phyloP scores from a whole-genome alignment of 2,888 invertebrate genomes.

The Epinotia demarniana region DNA sequence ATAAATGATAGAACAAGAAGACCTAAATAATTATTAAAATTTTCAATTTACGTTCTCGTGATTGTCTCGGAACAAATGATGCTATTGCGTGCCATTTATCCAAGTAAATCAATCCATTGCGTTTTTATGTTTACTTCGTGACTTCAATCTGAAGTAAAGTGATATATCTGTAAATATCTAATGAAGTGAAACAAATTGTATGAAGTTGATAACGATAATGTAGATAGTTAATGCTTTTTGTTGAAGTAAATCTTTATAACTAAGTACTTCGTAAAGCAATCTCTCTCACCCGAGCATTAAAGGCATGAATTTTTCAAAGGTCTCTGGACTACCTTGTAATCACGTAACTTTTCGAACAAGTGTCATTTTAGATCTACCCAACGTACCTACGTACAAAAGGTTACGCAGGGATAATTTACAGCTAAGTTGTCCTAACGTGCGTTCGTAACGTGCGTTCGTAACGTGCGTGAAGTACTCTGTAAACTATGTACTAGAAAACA shows the following conservation, averaged over 20 bases:
- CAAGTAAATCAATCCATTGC: constrained; percentile 1
- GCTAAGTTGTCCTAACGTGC: no score
- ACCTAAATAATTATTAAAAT: neutral
- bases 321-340: no score
- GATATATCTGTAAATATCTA: constrained; percentile 12
- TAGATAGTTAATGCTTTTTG: neutral
- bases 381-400: no score
- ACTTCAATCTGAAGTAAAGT: neutral
- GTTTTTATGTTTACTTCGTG: constrained; percentile 6
- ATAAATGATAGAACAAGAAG: neutral
- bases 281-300: no score
- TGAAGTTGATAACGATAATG: constrained; percentile 4
- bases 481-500: no score
- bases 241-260: neutral
- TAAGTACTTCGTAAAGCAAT: neutral
- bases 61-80: constrained; percentile 4
- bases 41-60: neutral
- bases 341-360: no score
- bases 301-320: no score
- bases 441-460: no score
- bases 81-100: constrained; percentile 6
- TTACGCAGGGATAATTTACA: no score
- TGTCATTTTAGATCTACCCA: no score
- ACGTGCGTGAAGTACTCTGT: no score
- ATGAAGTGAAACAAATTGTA: neutral